These are phyloP conservation scores for Choloepus hoffmanni DNA, from an alignment of 2,113 vertebrate species.

Conservation along the genomic window DNA sequence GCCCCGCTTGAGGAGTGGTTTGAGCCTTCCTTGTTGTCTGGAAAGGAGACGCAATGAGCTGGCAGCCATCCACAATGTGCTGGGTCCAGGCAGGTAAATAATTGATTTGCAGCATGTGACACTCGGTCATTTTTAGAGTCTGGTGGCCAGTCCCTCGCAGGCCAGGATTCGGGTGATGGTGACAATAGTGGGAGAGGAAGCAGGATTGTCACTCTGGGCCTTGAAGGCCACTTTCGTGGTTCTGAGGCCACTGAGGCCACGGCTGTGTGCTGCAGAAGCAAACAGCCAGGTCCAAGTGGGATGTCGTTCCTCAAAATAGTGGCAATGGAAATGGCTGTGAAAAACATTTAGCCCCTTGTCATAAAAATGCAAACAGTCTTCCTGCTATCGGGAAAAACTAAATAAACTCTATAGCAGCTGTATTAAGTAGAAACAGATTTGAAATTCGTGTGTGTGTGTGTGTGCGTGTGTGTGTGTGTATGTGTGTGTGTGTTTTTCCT, in stretches of 20 bases:
- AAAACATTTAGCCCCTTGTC: conserved; percentile 80
- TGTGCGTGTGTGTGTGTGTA: conserved; percentile 63
- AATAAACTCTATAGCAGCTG: conserved; percentile 82
- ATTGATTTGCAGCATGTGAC: conserved; percentile 73
- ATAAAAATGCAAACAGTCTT: conserved; percentile 79
- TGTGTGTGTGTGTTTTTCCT: conserved; percentile 76
- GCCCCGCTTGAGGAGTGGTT: background rate
- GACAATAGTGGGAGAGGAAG: conserved; percentile 68
- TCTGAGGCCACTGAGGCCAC: conserved; percentile 67
- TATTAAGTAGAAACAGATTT: conserved; percentile 85
- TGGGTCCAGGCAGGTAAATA: conserved; percentile 64
- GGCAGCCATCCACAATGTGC: conserved; percentile 64
- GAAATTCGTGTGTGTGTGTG: conserved; percentile 72
- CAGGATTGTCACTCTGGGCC: conserved; percentile 76
- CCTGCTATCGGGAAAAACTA: conserved; percentile 75
- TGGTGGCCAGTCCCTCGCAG: conserved; percentile 64
- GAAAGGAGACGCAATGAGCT: conserved; percentile 55
- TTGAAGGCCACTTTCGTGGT: conserved; percentile 31
- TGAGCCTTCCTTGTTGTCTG: conserved; percentile 48
- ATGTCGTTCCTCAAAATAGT: conserved; percentile 74
- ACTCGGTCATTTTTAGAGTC: conserved; percentile 72
- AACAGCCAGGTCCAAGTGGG: conserved; percentile 48
- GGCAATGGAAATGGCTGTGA: conserved; percentile 74
- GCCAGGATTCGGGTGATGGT: conserved; percentile 64
- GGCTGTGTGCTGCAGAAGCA: conserved; percentile 70